Conservation (phyloP, 2,113 vertebrate genomes). For the Halcyon malimbica region DNA sequence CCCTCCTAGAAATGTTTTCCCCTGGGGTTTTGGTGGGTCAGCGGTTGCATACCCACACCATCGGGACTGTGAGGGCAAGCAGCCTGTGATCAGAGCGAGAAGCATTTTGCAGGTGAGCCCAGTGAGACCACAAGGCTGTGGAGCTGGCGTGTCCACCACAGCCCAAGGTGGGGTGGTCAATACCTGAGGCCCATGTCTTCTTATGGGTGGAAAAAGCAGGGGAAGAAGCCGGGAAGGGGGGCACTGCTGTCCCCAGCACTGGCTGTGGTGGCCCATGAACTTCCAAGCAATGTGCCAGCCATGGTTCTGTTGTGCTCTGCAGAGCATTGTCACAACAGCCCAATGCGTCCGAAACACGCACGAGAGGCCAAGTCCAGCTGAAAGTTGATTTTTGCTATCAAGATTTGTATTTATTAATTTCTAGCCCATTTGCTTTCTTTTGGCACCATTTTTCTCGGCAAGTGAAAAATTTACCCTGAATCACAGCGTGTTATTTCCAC, state of each 20-base stretch:
- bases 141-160: accelerated
- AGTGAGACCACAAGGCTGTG: background rate
- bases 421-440: background rate
- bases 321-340: background rate
- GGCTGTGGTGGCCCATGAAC: background rate
- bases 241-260: accelerated
- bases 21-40: background rate
- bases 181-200: background rate
- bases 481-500: slow-evolving; percentile 54
- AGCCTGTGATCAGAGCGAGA: background rate
- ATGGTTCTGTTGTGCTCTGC: accelerated
- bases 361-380: background rate
- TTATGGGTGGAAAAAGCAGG: background rate
- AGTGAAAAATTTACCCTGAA: slow-evolving; percentile 47
- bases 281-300: background rate
- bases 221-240: background rate
- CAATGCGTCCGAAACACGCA: accelerated
- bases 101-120: background rate
- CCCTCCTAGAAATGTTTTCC: background rate
- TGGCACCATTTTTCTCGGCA: slow-evolving; percentile 47
- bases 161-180: too few relatives aligned
- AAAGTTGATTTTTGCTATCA: background rate
- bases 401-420: slow-evolving; percentile 37
- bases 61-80: accelerated
- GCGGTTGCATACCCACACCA: background rate